A percentile compares a stretch with the other conserved stretches of the same genome.
Conservation (phyloP, 2,797 vertebrate species). For the Telmatherina bonti region DNA sequence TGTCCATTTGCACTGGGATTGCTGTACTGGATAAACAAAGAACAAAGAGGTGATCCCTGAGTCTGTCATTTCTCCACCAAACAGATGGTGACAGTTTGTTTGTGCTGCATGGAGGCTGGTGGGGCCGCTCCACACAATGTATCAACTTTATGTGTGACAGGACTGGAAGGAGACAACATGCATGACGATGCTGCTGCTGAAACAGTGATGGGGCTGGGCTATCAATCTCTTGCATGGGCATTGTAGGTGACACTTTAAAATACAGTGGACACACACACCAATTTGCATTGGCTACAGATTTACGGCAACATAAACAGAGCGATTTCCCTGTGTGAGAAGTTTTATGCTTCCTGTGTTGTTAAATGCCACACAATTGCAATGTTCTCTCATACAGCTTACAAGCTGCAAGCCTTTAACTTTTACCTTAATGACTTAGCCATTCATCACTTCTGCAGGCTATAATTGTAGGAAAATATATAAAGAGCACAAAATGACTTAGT, state of each 20-base stretch:
- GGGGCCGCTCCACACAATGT: slow-evolving; percentile 12
- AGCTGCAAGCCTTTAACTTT: slow-evolving; percentile 25
- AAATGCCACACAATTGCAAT: slow-evolving; percentile 33
- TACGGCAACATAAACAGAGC: slow-evolving; percentile 40
- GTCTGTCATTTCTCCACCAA: slow-evolving; percentile 29
- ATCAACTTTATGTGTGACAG: slow-evolving; percentile 45
- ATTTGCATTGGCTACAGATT: slow-evolving; percentile 49
- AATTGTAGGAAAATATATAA: slow-evolving; percentile 20
- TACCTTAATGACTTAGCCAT: slow-evolving; percentile 35
- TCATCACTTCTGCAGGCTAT: slow-evolving; percentile 19
- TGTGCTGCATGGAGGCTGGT: slow-evolving; percentile 28
- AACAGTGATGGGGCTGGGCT: slow-evolving; percentile 11
- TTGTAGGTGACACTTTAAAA: slow-evolving; percentile 48
- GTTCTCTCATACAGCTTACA: slow-evolving; percentile 27
- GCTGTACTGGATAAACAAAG: slow-evolving; percentile 25
- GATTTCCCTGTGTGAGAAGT: slow-evolving; percentile 28
- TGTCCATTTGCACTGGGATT: slow-evolving; percentile 2
- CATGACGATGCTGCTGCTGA: slow-evolving; percentile 18
- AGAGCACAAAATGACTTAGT: slow-evolving; percentile 9
- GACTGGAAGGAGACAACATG: slow-evolving; percentile 20
- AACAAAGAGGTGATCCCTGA: slow-evolving; percentile 39
- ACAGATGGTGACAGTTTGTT: slow-evolving; percentile 37
- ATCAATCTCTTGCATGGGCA: slow-evolving; percentile 46
- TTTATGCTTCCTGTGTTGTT: slow-evolving; percentile 19
- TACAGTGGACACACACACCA: slow-evolving; percentile 28